Evolutionary conservation across 2,113 vertebrate species (phyloP).

Genomic region (Hippopotamus amphibius): DNA sequence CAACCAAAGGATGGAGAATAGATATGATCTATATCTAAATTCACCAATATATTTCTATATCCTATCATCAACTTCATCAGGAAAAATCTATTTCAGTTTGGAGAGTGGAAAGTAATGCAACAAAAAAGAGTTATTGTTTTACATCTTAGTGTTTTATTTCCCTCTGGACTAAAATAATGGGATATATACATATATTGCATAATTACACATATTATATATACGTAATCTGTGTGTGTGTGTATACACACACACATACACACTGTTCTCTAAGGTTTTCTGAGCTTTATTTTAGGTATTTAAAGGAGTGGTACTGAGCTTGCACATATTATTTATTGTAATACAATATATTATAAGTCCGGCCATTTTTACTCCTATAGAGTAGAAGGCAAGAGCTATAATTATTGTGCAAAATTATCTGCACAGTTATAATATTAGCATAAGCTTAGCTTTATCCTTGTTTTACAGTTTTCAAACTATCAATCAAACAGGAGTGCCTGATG

Average conservation of each 20-base stretch:
- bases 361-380: background rate
- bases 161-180: background rate
- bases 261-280: background rate
- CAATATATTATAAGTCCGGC: background rate
- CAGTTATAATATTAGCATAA: background rate
- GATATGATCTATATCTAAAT: background rate
- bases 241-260: background rate
- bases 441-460: background rate
- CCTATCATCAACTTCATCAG: background rate
- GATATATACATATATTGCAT: background rate
- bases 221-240: background rate
- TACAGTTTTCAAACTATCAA: constrained; percentile 2
- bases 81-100: background rate
- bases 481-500: background rate
- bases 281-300: constrained; percentile 12
- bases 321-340: background rate
- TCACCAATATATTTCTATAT: background rate
- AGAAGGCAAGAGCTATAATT: background rate
- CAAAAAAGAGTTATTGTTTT: background rate
- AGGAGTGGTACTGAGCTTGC: background rate
- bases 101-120: background rate
- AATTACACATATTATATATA: background rate
- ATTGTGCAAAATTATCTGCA: background rate
- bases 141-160: constrained; percentile 2
- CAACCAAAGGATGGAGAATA: background rate